A percentile compares a stretch with the other conserved stretches of the same genome.
Evolutionary conservation across 2,888 invertebrate genomes (phyloP).

Genomic region (Xanthorhoe designata): DNA sequence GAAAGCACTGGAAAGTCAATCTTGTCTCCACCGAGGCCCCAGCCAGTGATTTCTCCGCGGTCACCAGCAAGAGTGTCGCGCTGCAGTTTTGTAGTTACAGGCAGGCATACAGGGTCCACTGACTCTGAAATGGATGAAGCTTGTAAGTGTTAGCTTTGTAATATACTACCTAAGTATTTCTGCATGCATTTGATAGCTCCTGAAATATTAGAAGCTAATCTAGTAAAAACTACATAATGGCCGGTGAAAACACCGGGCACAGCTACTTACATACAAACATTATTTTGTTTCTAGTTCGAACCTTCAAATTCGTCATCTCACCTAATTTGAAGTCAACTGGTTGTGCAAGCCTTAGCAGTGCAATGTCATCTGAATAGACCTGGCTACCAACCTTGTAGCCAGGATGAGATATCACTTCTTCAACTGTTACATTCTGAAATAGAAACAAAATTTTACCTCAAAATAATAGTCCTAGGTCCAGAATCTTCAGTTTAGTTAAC

Average conservation of each 20-base stretch:
- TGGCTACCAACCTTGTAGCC: slow-evolving; percentile 64
- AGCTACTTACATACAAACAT: no score
- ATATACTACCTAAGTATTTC: no score
- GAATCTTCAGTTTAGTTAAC: no score
- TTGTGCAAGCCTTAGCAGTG: slow-evolving; percentile 79
- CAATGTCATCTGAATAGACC: slow-evolving; percentile 83
- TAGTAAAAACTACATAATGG: no score
- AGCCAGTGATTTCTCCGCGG: neutral
- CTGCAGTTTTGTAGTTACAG: slow-evolving; percentile 4
- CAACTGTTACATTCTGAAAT: slow-evolving; percentile 76
- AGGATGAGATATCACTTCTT: slow-evolving; percentile 77
- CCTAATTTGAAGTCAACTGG: slow-evolving; percentile 48
- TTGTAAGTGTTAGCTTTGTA: no score
- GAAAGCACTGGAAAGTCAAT: slow-evolving; percentile 1
- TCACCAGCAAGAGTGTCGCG: neutral
- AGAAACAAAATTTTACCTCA: slow-evolving; percentile 1
- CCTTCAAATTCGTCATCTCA: neutral
- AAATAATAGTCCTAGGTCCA: no score
- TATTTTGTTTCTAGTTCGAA: no score
- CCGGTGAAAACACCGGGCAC: no score
- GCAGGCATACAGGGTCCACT: slow-evolving; percentile 6
- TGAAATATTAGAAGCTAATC: no score
- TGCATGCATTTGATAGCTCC: no score
- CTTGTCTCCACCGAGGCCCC: slow-evolving; percentile 1
- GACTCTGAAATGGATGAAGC: neutral